A percentile compares a stretch with the other conserved stretches of the same genome.
Conservation (phyloP, 2,888 invertebrate species). For the Tyria jacobaeae region DNA sequence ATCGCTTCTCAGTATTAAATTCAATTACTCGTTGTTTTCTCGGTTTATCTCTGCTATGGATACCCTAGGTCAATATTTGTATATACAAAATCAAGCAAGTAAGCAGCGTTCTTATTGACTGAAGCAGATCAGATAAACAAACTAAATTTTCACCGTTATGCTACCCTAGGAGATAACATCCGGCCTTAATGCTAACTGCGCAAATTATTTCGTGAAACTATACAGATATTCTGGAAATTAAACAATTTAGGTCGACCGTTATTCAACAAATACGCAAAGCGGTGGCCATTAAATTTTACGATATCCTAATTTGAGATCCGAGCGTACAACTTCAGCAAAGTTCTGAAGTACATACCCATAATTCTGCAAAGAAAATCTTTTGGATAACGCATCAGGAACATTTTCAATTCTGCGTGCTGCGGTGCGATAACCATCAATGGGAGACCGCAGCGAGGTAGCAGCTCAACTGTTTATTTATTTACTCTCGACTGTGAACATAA, state of each 20-base stretch:
- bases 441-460: constrained; percentile 34
- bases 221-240: constrained; percentile 58
- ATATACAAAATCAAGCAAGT: constrained; percentile 61
- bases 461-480: constrained; percentile 33
- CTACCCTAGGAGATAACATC: constrained; percentile 44
- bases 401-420: constrained; percentile 32
- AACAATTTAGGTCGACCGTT: constrained; percentile 63
- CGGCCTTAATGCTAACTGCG: constrained; percentile 29
- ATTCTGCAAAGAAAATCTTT: constrained; percentile 46
- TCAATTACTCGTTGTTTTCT: constrained; percentile 73
- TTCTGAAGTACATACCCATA: constrained; percentile 37
- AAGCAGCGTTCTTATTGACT: constrained; percentile 55
- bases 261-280: constrained; percentile 59
- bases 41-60: constrained; percentile 68
- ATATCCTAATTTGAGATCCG: constrained; percentile 51
- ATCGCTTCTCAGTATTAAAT: constrained; percentile 64
- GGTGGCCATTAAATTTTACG: constrained; percentile 57
- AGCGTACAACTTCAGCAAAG: constrained; percentile 42
- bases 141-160: constrained; percentile 44
- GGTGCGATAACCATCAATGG: constrained; percentile 37
- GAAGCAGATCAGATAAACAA: constrained; percentile 48
- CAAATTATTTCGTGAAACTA: constrained; percentile 47
- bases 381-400: constrained; percentile 32
- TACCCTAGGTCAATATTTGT: constrained; percentile 81
- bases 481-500: constrained; percentile 24